Base-by-base conservation (phyloP, 2,113 vertebrate species). In the Callipepla californica region DNA sequence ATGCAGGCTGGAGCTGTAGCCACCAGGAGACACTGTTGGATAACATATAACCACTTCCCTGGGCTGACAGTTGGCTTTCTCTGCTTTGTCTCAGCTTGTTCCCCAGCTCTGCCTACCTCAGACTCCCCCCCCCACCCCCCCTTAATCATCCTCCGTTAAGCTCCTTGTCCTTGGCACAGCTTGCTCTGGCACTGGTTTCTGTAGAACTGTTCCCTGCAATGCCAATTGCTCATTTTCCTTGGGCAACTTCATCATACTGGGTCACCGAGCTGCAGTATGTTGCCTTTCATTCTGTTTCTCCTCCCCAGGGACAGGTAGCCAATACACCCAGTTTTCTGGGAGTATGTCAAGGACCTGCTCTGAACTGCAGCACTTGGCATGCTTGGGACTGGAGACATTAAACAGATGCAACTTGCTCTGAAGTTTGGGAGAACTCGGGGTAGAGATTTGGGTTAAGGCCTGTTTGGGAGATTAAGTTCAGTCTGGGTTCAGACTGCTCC, bases 11-110 rank as follows among this genome's bases (percentile, higher is more conserved):
- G 85, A 9, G 18, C 7, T 26, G 18, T 10, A 45, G 87, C 93
- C 96, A 80, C 67, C 76, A 96, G 96, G 85, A 91, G 96, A 63
- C 94, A 79, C 74, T 96, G 92, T 91, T 91, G 96, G 90, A 94
- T 44, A 87, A 83, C 7, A 47, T 15, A 93, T 87, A n/a, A 73
- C 26, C 14, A 2, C 12, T 36, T 68, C 42, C 5, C 15, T 13
- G 13, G 16, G 30, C 70, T 2, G 26, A 28, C 28, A 6, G 42
- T 23, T 5, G 3, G 2, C 7, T 0, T 23, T 44, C n/a, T 9
- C 48, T 6, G 65, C 8, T 5, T 34, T 42, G 30, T 57, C 61
- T 40, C 55, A 4, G 3, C 6, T 40, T 4, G 45, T 3, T 15
- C 70, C 20, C 17, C 72, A 2, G 1, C 44, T 0, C n/a, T 61